Evolutionary conservation across 2,797 vertebrate species (phyloP).

Genomic region (Chanos chanos): DNA sequence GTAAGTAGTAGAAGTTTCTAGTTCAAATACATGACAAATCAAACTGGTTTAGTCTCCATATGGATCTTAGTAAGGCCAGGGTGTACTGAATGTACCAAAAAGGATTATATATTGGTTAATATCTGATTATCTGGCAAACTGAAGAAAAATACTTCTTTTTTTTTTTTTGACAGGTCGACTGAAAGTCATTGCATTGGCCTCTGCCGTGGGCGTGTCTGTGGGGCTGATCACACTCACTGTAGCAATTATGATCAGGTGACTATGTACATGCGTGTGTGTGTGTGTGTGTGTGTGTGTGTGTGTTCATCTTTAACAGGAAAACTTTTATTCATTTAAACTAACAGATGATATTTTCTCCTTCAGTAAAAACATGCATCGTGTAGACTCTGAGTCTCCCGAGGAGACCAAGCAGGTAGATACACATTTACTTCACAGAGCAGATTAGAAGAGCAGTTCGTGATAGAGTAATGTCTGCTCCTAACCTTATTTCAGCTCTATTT

Average conservation of each 20-base stretch:
- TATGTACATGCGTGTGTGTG: neutral
- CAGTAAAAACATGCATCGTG: conserved; percentile 78
- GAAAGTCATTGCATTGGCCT: conserved; percentile 74
- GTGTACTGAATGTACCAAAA: no score
- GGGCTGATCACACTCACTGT: conserved; percentile 74
- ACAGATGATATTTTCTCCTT: neutral
- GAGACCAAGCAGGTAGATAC: conserved; percentile 42
- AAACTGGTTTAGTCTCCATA: no score
- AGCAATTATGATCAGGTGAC: conserved; percentile 75
- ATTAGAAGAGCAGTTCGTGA: neutral
- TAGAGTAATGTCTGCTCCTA: neutral
- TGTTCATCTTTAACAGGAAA: neutral
- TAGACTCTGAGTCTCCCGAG: conserved; percentile 59
- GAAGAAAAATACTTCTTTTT: no score
- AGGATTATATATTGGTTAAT: no score
- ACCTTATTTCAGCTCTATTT: no score
- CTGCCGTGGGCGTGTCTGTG: conserved; percentile 73
- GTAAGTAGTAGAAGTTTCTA: no score
- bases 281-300: neutral
- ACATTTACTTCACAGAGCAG: neutral
- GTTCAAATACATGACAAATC: no score
- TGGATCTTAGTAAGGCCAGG: no score
- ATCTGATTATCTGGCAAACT: no score
- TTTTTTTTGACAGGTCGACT: conserved; percentile 64
- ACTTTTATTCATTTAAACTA: neutral